These are phyloP conservation scores for Apodemus sylvaticus DNA, from an alignment of 2,113 vertebrate species.

Conservation along the genomic window DNA sequence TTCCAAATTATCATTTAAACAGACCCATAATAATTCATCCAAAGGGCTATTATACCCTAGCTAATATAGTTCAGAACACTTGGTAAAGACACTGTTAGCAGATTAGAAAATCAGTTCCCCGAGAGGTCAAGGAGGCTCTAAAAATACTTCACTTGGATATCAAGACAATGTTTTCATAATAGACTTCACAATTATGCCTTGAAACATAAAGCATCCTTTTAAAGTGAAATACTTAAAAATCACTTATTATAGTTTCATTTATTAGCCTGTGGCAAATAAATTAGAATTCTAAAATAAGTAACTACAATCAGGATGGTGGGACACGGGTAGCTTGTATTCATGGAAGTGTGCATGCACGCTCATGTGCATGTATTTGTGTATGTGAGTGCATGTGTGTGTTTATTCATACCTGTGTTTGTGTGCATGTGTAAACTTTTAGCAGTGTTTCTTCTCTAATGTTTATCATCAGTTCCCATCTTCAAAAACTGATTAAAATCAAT, in stretches of 20 bases:
- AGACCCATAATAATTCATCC: conserved; percentile 26
- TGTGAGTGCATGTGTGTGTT: fast-evolving
- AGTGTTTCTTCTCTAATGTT: conserved; percentile 31
- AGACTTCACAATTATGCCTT: background rate
- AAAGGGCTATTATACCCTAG: conserved; percentile 31
- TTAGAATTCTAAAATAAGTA: conserved; percentile 55
- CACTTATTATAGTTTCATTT: conserved; percentile 51
- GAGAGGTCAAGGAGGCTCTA: background rate
- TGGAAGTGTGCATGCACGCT: background rate
- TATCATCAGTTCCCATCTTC: conserved; percentile 42
- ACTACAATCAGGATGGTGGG: background rate
- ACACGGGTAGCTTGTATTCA: background rate
- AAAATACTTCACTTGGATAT: conserved; percentile 55
- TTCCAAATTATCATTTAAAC: conserved; percentile 50
- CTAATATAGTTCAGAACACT: conserved; percentile 38
- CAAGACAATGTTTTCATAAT: conserved; percentile 21
- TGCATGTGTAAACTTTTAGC: background rate
- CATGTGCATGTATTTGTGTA: background rate
- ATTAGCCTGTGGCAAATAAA: conserved; percentile 50
- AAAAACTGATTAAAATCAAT: conserved; percentile 51
- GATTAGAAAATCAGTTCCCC: conserved; percentile 29
- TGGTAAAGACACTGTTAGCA: background rate
- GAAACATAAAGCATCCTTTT: conserved; percentile 7
- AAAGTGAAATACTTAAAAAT: conserved; percentile 46
- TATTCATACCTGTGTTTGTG: too few relatives aligned